Percentiles rank a stretch among this genome's conserved stretches.
Evolutionary conservation across 2,797 vertebrate species (phyloP).

Genomic region (Rousettus madagascariensis): DNA sequence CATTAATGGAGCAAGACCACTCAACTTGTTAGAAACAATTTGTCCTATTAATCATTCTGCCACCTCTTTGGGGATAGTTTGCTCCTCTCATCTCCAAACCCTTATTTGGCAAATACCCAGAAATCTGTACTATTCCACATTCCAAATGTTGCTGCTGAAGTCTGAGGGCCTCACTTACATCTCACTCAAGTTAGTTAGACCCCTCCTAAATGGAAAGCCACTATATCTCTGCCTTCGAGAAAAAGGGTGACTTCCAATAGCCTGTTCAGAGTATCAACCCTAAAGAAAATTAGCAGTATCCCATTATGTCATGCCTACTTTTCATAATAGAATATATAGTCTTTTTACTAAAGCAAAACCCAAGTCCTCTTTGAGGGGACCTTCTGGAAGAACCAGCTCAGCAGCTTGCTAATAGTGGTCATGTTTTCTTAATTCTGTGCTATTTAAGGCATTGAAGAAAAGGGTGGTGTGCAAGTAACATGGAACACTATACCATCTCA

Average conservation of each 20-base stretch:
- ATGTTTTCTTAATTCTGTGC: not conserved
- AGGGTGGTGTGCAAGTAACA: not conserved
- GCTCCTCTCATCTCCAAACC: not conserved
- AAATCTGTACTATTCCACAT: not conserved
- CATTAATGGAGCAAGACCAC: not conserved
- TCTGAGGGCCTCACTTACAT: not conserved
- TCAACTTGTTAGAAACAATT: not conserved
- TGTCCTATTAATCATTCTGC: not conserved
- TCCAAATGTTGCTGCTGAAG: not conserved
- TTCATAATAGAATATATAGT: not conserved
- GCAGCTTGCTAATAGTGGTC: not conserved
- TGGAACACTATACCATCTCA: not conserved
- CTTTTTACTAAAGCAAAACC: not conserved
- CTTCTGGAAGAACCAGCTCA: not conserved
- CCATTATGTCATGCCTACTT: not conserved
- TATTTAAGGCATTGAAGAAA: not conserved
- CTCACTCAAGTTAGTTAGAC: not conserved
- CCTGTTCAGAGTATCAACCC: not conserved
- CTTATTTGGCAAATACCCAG: not conserved
- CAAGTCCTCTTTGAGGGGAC: not conserved
- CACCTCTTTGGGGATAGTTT: not conserved
- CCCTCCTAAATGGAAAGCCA: not conserved
- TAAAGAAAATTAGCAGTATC: not conserved
- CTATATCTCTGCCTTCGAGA: not conserved
- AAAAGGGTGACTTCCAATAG: not conserved